Evolutionary conservation across 2,797 vertebrate genomes (phyloP), one percentile per base, ranked within the genome.

Genomic region (Oreonectes daqikongensis): DNA sequence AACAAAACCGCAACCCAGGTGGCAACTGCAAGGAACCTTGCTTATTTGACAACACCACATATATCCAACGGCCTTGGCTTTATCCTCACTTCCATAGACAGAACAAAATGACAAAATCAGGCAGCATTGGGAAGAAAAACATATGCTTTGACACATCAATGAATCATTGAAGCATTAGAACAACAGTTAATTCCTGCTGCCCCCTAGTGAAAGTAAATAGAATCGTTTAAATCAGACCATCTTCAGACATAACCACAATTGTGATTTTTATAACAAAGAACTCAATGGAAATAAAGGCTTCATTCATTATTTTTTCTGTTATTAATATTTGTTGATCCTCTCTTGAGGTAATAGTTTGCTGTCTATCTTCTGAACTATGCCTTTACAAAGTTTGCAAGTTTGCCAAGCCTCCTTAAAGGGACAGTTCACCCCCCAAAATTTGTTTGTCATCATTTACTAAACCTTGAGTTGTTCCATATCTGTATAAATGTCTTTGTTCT

Each of bases 141-240:
- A 17, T 17, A 2, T 18, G 20, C 28, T 48, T 28, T 32, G 69
- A 22, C 26, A 26, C 14, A 46, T 61, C n/a, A 15, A 7, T 26
- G 5, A 70, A 48, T 61, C n/a, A 17, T 15, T n/a, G 10, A 70
- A 40, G n/a, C 24, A 28, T 14, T 42, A 30, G 48, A 24, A 22
- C 8, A 74, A 32, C n/a, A 20, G 15, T 57, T 59, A 20, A 71
- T 26, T 26, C n/a, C 42, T 83, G 76, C 79, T 79, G 79, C 79
- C 82, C 75, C 24, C 82, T 83, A 12, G 46, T 76, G 77, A 67
- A 59, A 4, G 18, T 2, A 75, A 48, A n/a, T 1, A 4, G 71
- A 52, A 64, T 20, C 28, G 32, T 48, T 50, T 52, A 2, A 14
- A n/a, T 61, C n/a, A 14, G 10, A 60, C 12, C 11, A 11, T 8